Base-by-base conservation (phyloP, 2,888 invertebrate species). In the Flabesymbios commensalis region DNA sequence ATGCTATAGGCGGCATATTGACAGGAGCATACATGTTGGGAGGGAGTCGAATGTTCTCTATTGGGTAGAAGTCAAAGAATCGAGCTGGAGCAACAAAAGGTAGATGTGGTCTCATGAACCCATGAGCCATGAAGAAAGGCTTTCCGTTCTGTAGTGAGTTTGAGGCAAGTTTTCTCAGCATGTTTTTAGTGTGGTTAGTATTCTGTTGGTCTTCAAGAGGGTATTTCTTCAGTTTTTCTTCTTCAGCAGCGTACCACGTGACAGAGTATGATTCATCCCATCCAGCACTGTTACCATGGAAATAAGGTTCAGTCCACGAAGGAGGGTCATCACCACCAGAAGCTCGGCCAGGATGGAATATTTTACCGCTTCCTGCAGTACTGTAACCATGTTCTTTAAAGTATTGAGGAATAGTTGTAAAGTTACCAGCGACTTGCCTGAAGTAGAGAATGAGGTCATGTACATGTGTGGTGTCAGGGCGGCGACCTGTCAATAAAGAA, bases 251-350 rank as follows among this genome's bases (percentile, higher is more conserved):
- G 5, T 42, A 24, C 74, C 74, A 74, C 28, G 70, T 72, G 17
- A 62, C 36, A 1, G 47, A 31, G 3, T 31, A 53, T 2, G 19
- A 45, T 22, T 64, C 57, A 28, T 41, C 43, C 61, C 60, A 67
- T 51, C 58, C 53, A 22, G 19, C 17, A 10, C 26, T 29, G 33
- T 59, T 41, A 1, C 65, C 65, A 29, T 65, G 66, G 53, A 61
- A 73, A 47, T 72, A 72, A 1, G 68, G 64, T 31, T 67, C 54
- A 2, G 70, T 64, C 74, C 74, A 74, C 2, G 73, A 74, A 7
- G 70, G 48, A 0, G 74, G 73, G 51, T 74, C 73, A 92, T 81
- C 83, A 92, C 93, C 61, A 93, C 93, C 59, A n/a, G 59, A 49
- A 19, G 57, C 57, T 14, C 19, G 26, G n/a, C 65, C 65, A 3